Conservation (phyloP, 2,797 vertebrate genomes). For the Arctocebus calabarensis region DNA sequence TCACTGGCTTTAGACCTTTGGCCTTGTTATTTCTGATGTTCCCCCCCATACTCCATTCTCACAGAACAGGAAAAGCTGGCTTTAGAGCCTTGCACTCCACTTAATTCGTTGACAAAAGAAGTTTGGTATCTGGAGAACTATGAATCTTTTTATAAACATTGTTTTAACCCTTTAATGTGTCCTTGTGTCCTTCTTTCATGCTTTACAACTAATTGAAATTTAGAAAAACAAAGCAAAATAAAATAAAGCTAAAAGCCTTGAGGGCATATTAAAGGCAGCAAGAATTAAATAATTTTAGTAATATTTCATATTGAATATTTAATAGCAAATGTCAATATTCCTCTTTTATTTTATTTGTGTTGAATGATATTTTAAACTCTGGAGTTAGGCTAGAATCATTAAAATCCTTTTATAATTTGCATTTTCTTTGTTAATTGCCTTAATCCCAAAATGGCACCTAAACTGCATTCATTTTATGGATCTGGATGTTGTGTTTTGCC, state of each 20-base stretch:
- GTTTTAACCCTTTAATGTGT: constrained; percentile 38
- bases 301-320: not conserved
- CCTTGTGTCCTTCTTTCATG: not conserved
- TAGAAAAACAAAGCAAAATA: not conserved
- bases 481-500: not conserved
- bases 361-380: constrained; percentile 27
- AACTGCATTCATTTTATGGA: not conserved
- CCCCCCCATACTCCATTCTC: not conserved
- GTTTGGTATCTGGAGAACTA: not conserved
- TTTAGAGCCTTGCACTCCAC: not conserved
- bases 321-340: not conserved
- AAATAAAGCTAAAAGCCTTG: not conserved
- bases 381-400: not conserved
- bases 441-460: constrained; percentile 33
- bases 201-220: not conserved
- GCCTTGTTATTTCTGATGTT: constrained; percentile 58
- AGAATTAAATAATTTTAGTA: not conserved
- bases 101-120: not conserved
- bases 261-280: not conserved
- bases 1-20: constrained; percentile 75
- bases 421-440: constrained; percentile 37
- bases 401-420: constrained; percentile 14
- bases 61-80: constrained; percentile 24
- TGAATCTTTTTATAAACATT: not conserved
- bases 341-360: not conserved